Evolutionary conservation across 2,797 vertebrate genomes (phyloP), one percentile per base, ranked within the genome.

Genomic region (Alcedo atthis): DNA sequence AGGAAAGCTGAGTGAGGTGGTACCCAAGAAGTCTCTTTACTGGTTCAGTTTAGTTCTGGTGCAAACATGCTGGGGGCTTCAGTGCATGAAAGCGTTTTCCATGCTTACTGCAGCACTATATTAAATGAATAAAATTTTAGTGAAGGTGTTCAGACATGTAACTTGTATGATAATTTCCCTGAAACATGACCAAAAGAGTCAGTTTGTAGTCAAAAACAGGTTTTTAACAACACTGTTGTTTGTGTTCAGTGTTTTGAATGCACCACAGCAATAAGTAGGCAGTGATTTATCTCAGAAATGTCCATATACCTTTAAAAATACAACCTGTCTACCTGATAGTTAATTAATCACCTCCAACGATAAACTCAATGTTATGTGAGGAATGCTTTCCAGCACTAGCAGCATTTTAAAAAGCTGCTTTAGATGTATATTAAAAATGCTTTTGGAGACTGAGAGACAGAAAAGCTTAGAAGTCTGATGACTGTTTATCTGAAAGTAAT

Each of bases 381-480:
- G 76, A 89, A 76, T 75, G 68, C 53, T 89, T 57, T 88, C 91
- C 64, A 67, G 37, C 32, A 61, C 32, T 58, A 59, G 64, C 58
- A 81, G 45, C 54, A 51, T 84, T 75, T 92, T 78, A 9, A 75
- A 74, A 95, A 85, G 70, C 66, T 84, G 62, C 81, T 96, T 97
- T 93, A 96, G 85, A 62, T 89, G 67, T 75, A 45, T 87, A 83
- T 95, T 97, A 96, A 95, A 94, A 95, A 95, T 63, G 37, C 76
- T 96, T 96, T 95, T 90, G 84, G 90, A 89, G 71, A 67, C 46
- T 32, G 55, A 92, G 91, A 96, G 68, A 63, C 87, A 89, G 87
- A 96, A 97, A 89, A 90, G 61, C 90, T 92, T 35, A 68, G 58
- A 74, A 81, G 85, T 93, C 78, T 81, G 90, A 90, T 93, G 92